These are phyloP conservation scores for Petrocephalus sullivani DNA, from an alignment of 2,797 vertebrate species.

Conservation along the genomic window DNA sequence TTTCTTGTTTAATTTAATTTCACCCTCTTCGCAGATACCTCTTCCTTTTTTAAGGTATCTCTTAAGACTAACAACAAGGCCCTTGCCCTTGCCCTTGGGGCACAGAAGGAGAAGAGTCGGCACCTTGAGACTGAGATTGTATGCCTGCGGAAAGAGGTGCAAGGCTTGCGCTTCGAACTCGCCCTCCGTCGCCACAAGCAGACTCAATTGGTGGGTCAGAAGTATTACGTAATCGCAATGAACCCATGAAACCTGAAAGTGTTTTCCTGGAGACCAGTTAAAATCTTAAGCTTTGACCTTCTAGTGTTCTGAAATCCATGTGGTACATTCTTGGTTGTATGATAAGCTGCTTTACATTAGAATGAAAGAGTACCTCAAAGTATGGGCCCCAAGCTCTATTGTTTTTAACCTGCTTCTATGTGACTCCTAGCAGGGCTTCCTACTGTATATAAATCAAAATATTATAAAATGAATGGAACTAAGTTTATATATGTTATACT, in stretches of 20 bases:
- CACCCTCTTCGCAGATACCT: conserved; percentile 52
- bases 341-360: neutral
- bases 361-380: neutral
- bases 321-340: neutral
- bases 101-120: conserved; percentile 52
- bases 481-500: neutral
- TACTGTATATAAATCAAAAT: neutral
- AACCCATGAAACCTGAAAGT: neutral
- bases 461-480: neutral
- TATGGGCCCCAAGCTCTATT: neutral
- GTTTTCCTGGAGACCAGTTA: neutral
- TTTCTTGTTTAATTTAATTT: neutral
- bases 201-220: conserved; percentile 57
- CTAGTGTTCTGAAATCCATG: neutral
- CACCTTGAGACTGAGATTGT: conserved; percentile 51
- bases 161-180: conserved; percentile 53
- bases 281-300: neutral
- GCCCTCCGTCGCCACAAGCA: conserved; percentile 58
- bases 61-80: conserved; percentile 69
- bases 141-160: conserved; percentile 50
- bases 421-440: neutral
- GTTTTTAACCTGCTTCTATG: neutral
- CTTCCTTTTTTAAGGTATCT: conserved; percentile 67
- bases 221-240: neutral
- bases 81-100: conserved; percentile 55